A percentile compares a stretch with the other conserved stretches of the same genome.
These are phyloP conservation scores for Calosoma granatense DNA, from an alignment of 1,140 invertebrate species.

Conservation along the genomic window DNA sequence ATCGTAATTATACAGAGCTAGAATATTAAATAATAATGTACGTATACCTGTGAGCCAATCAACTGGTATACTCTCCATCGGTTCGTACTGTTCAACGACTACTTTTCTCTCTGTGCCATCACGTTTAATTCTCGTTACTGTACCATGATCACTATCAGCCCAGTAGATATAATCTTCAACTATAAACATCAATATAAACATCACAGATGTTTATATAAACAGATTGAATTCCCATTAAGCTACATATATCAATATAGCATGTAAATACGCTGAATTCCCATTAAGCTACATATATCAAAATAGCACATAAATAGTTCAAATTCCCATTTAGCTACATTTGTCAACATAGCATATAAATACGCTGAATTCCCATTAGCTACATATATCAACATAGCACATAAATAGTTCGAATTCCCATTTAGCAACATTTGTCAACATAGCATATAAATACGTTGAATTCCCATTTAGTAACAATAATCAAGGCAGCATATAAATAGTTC, in stretches of 20 bases:
- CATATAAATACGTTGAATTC: no score
- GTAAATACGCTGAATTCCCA: neutral
- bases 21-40: conserved; percentile 10
- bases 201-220: no score
- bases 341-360: no score
- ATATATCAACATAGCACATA: no score
- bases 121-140: conserved; percentile 61
- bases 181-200: conserved; percentile 22
- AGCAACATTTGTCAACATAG: no score
- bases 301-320: no score
- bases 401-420: no score
- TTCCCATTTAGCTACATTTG: no score
- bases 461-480: neutral
- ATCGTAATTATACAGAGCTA: conserved; percentile 2
- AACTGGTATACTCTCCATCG: conserved; percentile 46
- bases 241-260: neutral
- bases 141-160: conserved; percentile 66
- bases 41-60: conserved; percentile 52
- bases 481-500: neutral
- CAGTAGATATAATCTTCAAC: conserved; percentile 64
- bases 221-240: neutral
- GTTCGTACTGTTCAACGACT: conserved; percentile 40
- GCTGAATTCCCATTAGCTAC: no score
- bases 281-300: no score
- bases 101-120: conserved; percentile 61